A percentile compares a stretch with the other conserved stretches of the same genome.
Conservation (phyloP, 2,888 invertebrate genomes). For the Drosophila demipolita region DNA sequence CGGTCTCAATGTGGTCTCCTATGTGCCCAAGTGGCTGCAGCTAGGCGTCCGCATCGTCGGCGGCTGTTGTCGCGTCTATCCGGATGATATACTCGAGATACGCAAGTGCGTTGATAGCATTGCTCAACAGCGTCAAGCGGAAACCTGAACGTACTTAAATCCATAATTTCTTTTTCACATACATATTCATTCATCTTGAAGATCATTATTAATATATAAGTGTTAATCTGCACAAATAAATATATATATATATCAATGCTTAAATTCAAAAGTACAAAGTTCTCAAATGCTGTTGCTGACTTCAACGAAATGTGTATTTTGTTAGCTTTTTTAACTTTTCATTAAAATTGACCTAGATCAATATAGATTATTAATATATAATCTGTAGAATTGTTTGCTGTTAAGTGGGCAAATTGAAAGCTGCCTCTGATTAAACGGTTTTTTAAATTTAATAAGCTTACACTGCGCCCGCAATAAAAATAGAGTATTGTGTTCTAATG, state of each 20-base stretch:
- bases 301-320: neutral
- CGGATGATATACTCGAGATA: constrained; percentile 91
- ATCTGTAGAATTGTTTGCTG: neutral
- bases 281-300: neutral
- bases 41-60: constrained; percentile 93
- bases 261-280: constrained; percentile 1
- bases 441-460: neutral
- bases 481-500: neutral
- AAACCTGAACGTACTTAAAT: constrained; percentile 32
- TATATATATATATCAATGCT: neutral
- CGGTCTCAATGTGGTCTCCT: constrained; percentile 86
- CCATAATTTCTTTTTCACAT: constrained; percentile 38
- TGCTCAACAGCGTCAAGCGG: constrained; percentile 35
- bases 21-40: constrained; percentile 91
- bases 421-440: neutral
- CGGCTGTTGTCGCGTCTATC: constrained; percentile 95
- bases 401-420: neutral
- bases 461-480: neutral
- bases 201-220: constrained; percentile 17
- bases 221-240: constrained; percentile 11
- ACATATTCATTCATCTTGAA: constrained; percentile 7
- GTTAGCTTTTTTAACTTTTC: neutral
- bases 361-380: neutral
- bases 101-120: constrained; percentile 85
- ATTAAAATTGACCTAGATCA: neutral